Base-by-base conservation (phyloP, 1,140 invertebrate genomes). In the Zaprionus kolodkinae region DNA sequence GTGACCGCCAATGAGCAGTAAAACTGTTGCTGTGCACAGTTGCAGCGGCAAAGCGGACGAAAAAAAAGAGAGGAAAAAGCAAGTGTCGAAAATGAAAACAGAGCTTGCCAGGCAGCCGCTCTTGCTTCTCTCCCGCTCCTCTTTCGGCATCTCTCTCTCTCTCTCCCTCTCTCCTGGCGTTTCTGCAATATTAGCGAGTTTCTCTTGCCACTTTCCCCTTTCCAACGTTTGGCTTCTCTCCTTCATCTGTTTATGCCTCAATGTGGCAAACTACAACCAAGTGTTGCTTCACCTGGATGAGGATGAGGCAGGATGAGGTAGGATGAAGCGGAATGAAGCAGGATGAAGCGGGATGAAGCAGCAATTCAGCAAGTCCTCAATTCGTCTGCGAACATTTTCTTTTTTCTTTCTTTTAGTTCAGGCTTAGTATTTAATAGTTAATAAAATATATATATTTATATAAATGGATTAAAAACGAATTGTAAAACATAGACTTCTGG, bases 1-100 rank as follows among this genome's bases (percentile, higher is more conserved):
- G 79, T 83, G 79, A 65, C 79, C 70, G 79, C 84, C 83, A 87
- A 87, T 87, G 77, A 89, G 79, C 85, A 74, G 77, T 84, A 84
- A 87, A 88, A 88, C 83, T 87, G 83, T 88, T 86, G 84, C 82
- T 87, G 82, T 65, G 68, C 75, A 71, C 76, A 79, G 66, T 64
- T 45, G 54, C 25, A 33, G n/a, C 55, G 65, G 13, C 35, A 67
- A 72, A 78, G 30, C n/a, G 43, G 15, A 72, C 68, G 63, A 73
- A 86, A 57, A 21, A 21, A 21, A 21, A 21, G 21, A 21, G 21
- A 21, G 35, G 13, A 74, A 71, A 66, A 71, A 38, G 45, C 70
- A 72, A 79, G 79, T 87, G 83, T 87, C 64, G 82, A 86, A 85
- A 85, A 85, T 48, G 11, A 73, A 79, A 82, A 88, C 66, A 61